Base-by-base conservation (phyloP, 37 sponge, comb jelly and placozoan genomes). In the Agelas oroides region DNA sequence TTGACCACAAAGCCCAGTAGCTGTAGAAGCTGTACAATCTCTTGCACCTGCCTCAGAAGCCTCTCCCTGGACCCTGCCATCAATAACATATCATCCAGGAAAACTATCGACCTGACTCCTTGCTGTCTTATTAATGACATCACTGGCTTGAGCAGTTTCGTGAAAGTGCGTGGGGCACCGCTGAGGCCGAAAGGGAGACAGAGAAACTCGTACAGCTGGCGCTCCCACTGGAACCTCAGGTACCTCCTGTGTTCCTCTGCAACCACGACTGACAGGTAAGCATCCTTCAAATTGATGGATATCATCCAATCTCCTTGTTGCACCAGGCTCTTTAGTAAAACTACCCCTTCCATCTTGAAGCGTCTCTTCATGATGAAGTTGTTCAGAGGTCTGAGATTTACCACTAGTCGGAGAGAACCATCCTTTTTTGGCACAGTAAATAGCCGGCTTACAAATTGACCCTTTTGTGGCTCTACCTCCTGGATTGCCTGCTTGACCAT, bases 341-440 rank as follows among this genome's bases (percentile, higher is more conserved):
- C 16, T 8, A 77, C 60, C 33, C 78, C 63, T 64, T 77, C 78
- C 78, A 77, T 77, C 37, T 61, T 77, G 78, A 56, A 56, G 18
- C 18, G 58, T 15, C 17, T 15, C 17, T 19, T 18, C 18, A 19
- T 18, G 17, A 56, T 15, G 18, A 19, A 56, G 17, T 56, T 15
- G 58, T 56, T 56, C 17, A 64, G 63, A 64, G 33, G 60, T 77
- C n/a, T n/a, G n/a, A 8, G 16, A 53, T n/a, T n/a, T n/a, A n/a
- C n/a, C n/a, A n/a, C n/a, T n/a, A n/a, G 58, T 19, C 58, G 58
- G 17, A 15, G 18, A 15, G 17, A 15, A 15, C 58, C 58, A 18
- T 56, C 58, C 18, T 56, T 56, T 18, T 56, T 56, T 15, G 58
- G 58, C 17, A 56, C 58, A 56, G 58, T n/a, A n/a, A 46, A 46